Evolutionary conservation across 2,888 invertebrate genomes (phyloP).

Genomic region (Pachycephus smyrnensis): DNA sequence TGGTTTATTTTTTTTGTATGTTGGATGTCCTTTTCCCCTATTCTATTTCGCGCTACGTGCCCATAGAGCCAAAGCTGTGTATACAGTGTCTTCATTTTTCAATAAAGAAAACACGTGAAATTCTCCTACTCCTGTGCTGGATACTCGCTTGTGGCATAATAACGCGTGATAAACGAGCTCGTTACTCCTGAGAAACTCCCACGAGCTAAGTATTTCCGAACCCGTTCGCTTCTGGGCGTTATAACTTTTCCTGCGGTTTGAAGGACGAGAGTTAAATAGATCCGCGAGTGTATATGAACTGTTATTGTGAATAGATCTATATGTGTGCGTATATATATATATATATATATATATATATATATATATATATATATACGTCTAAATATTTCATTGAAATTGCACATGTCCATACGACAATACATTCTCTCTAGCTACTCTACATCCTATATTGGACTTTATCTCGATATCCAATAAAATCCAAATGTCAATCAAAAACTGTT

Average conservation of each 20-base stretch:
- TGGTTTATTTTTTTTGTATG: not conserved
- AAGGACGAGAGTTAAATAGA: slow-evolving; percentile 35
- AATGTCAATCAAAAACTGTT: not conserved
- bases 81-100: not conserved
- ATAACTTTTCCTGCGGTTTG: slow-evolving; percentile 46
- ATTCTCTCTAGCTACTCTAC: not conserved
- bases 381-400: not conserved
- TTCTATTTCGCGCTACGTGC: not conserved
- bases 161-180: not conserved
- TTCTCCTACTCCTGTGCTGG: not conserved
- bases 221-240: slow-evolving; percentile 44
- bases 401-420: not conserved
- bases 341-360: not conserved
- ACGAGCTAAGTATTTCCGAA: slow-evolving; percentile 27
- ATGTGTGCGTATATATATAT: not conserved
- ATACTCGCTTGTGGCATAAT: not conserved
- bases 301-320: not conserved
- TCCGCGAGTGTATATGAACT: not conserved
- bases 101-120: not conserved
- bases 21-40: not conserved
- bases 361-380: not conserved
- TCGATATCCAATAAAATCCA: not conserved
- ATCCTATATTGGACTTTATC: not conserved
- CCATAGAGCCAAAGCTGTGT: not conserved
- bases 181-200: not conserved